Conservation (phyloP, 2,888 invertebrate genomes). For the Branchipolynoe longqiensis region DNA sequence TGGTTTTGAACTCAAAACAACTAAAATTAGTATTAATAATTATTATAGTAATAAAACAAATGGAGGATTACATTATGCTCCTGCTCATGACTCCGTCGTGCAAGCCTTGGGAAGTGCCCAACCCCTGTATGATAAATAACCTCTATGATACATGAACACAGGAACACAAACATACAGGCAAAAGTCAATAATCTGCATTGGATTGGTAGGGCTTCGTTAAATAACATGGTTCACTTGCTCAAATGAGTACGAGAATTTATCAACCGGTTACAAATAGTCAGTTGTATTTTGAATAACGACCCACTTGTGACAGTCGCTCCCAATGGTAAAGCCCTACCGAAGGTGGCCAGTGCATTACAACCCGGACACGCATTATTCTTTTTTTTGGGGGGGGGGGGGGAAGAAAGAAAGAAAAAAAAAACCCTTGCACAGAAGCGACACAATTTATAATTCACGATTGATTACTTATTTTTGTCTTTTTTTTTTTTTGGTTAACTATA, state of each 20-base stretch:
- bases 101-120: neutral
- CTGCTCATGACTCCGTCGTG: neutral
- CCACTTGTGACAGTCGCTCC: constrained; percentile 3
- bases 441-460: constrained; percentile 47
- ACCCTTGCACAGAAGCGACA: constrained; percentile 45
- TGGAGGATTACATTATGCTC: neutral
- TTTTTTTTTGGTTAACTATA: no score
- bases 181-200: constrained; percentile 45
- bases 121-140: constrained; percentile 47
- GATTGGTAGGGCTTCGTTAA: constrained; percentile 31
- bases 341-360: constrained; percentile 17
- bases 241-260: constrained; percentile 41
- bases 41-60: no score
- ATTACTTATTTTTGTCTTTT: constrained; percentile 37
- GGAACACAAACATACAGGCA: constrained; percentile 45
- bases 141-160: constrained; percentile 33
- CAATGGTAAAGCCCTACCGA: constrained; percentile 19
- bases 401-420: no score
- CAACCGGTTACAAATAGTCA: constrained; percentile 6
- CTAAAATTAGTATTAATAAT: neutral
- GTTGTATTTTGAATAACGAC: constrained; percentile 8
- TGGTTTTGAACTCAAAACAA: neutral
- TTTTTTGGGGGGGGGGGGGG: no score
- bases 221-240: neutral
- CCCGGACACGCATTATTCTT: constrained; percentile 14